A percentile compares a stretch with the other conserved stretches of the same genome.
Evolutionary conservation across 2,797 vertebrate genomes (phyloP).

Genomic region (Poliocrania exsul): DNA sequence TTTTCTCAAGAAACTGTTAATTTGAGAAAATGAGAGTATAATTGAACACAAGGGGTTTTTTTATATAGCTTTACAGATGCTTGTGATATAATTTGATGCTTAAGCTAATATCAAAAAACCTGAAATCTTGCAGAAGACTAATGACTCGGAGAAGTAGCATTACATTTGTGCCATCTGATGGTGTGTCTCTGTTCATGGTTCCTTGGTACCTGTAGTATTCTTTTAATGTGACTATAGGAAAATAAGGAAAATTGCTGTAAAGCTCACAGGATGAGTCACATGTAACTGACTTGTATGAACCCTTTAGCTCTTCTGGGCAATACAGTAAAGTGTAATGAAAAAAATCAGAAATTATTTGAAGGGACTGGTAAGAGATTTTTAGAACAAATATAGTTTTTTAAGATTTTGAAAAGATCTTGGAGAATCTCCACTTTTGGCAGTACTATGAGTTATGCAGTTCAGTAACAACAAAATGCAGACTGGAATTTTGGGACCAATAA

Average conservation of each 20-base stretch:
- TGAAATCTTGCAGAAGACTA: background rate
- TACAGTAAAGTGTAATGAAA: background rate
- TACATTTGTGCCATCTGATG: background rate
- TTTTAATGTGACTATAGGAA: background rate
- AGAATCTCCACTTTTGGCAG: background rate
- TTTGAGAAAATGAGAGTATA: background rate
- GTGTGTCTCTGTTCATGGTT: background rate
- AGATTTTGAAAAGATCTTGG: background rate
- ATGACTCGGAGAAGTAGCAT: fast-evolving
- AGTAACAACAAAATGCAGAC: background rate
- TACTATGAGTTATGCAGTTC: background rate
- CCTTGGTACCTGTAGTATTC: background rate
- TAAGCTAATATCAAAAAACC: background rate
- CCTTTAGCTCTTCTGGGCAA: background rate
- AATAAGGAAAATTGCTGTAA: background rate
- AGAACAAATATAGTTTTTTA: background rate
- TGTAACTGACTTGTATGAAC: background rate
- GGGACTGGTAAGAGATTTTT: background rate
- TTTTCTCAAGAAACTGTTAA: background rate
- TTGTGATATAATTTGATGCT: background rate
- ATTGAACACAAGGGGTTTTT: background rate
- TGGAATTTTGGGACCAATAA: background rate
- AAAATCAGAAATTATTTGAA: background rate
- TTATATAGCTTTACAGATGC: background rate
- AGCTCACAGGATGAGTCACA: background rate